Percentiles rank a stretch among this genome's conserved stretches.
These are phyloP conservation scores for Dendrolimus pini DNA, from an alignment of 2,888 invertebrate species.

Conservation along the genomic window DNA sequence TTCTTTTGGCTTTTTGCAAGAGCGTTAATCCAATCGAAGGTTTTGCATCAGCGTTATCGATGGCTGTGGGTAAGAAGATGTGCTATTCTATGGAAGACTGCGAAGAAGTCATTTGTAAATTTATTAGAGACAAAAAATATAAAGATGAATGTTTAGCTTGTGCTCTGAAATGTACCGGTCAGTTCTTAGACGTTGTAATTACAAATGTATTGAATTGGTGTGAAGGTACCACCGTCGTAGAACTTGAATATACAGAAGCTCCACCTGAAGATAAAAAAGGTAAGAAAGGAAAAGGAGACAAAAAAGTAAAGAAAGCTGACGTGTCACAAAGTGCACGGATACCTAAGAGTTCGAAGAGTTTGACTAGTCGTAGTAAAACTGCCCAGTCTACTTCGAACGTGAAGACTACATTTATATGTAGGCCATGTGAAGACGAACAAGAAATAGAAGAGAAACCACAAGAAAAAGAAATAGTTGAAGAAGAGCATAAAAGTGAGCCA, in stretches of 20 bases:
- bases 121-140: slow-evolving; percentile 51
- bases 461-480: slow-evolving; percentile 36
- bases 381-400: slow-evolving; percentile 42
- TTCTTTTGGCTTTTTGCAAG: slow-evolving; percentile 80
- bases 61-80: slow-evolving; percentile 71
- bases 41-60: slow-evolving; percentile 73
- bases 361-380: slow-evolving; percentile 24
- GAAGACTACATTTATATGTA: slow-evolving; percentile 48
- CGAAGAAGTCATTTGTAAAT: slow-evolving; percentile 55
- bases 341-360: slow-evolving; percentile 30
- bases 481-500: slow-evolving; percentile 36
- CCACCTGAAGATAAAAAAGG: slow-evolving; percentile 37
- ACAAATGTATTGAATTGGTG: slow-evolving; percentile 44
- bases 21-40: slow-evolving; percentile 69
- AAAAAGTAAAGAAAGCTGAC: slow-evolving; percentile 32
- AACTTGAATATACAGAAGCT: slow-evolving; percentile 41
- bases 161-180: slow-evolving; percentile 43
- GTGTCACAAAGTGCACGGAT: slow-evolving; percentile 40
- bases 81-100: slow-evolving; percentile 69
- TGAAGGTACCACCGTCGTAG: slow-evolving; percentile 49
- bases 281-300: slow-evolving; percentile 37
- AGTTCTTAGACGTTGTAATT: slow-evolving; percentile 45
- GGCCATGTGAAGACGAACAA: slow-evolving; percentile 44
- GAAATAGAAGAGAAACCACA: slow-evolving; percentile 32
- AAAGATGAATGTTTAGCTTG: slow-evolving; percentile 51